Evolutionary conservation across 2,113 vertebrate species (phyloP).

Genomic region (Callionymus lyra): DNA sequence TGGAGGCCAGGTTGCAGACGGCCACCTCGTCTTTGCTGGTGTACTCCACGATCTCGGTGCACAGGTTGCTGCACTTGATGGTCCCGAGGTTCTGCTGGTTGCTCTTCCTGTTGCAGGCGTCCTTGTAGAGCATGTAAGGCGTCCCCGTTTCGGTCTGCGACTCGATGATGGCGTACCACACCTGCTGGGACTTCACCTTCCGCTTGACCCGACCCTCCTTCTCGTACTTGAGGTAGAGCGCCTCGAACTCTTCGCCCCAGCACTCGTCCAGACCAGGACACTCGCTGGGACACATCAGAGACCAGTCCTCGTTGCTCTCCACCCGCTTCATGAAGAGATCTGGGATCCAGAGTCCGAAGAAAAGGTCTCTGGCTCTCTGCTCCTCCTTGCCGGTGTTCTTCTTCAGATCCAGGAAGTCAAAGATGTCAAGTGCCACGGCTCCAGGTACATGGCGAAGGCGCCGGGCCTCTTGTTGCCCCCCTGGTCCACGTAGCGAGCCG

Average conservation of each 20-base stretch:
- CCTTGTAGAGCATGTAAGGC: slow-evolving; percentile 97
- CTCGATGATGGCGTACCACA: slow-evolving; percentile 94
- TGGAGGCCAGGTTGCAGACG: slow-evolving; percentile 90
- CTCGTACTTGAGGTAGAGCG: slow-evolving; percentile 88
- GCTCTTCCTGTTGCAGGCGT: slow-evolving; percentile 93
- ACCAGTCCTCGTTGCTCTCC: slow-evolving; percentile 92
- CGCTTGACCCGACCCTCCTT: slow-evolving; percentile 75
- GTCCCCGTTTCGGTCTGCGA: slow-evolving; percentile 96
- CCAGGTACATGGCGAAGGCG: slow-evolving; percentile 96
- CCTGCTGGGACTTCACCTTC: slow-evolving; percentile 89
- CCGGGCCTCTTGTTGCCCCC: slow-evolving; percentile 97
- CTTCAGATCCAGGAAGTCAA: slow-evolving; percentile 96
- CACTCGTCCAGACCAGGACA: slow-evolving; percentile 90
- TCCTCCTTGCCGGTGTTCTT: slow-evolving; percentile 98
- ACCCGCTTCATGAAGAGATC: slow-evolving; percentile 98
- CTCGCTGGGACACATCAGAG: slow-evolving; percentile 91
- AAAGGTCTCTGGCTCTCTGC: slow-evolving; percentile 90
- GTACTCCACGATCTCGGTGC: slow-evolving; percentile 90
- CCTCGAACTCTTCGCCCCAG: slow-evolving; percentile 96
- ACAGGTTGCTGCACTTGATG: slow-evolving; percentile 94
- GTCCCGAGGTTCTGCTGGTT: slow-evolving; percentile 97
- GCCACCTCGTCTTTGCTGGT: slow-evolving; percentile 91
- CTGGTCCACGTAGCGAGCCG: slow-evolving; percentile 92
- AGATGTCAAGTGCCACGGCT: slow-evolving; percentile 94
- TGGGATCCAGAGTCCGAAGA: slow-evolving; percentile 93